phyloP scores from a whole-genome alignment of 2,797 vertebrate species.

The Acropternis orthonyx region DNA sequence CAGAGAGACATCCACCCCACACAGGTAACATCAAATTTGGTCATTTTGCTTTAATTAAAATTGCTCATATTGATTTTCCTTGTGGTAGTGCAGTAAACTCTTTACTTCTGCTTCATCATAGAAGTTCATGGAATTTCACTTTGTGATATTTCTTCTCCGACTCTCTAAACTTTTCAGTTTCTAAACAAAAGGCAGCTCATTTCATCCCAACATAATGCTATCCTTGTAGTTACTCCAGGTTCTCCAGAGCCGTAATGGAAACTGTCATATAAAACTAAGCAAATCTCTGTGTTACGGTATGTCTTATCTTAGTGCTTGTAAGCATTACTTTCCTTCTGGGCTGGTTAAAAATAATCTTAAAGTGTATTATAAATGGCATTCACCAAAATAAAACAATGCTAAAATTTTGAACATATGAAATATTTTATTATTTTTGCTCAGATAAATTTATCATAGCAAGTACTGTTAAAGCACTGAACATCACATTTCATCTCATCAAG shows the following conservation, averaged over 20 bases:
- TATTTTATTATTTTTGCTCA: neutral
- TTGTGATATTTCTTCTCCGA: neutral
- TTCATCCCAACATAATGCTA: neutral
- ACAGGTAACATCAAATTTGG: slow-evolving; percentile 82
- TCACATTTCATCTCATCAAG: neutral
- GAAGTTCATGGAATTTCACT: neutral
- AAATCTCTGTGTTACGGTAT: neutral
- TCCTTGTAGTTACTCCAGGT: neutral
- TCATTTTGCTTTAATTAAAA: neutral
- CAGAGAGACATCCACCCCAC: slow-evolving; percentile 96
- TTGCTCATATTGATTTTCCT: neutral
- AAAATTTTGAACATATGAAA: neutral
- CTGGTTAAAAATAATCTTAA: neutral
- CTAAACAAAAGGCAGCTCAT: neutral
- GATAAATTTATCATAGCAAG: neutral
- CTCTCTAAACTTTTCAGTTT: neutral
- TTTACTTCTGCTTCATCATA: neutral
- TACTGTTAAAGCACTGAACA: neutral
- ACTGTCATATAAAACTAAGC: neutral
- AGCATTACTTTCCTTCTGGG: neutral
- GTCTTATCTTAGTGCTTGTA: neutral
- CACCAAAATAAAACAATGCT: neutral
- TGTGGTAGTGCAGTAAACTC: neutral
- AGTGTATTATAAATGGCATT: neutral
- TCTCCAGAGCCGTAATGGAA: neutral